Percentiles rank a stretch among this genome's conserved stretches.
Conservation (phyloP, 92 coral and sea anemone genomes). For the Porites evermanni region DNA sequence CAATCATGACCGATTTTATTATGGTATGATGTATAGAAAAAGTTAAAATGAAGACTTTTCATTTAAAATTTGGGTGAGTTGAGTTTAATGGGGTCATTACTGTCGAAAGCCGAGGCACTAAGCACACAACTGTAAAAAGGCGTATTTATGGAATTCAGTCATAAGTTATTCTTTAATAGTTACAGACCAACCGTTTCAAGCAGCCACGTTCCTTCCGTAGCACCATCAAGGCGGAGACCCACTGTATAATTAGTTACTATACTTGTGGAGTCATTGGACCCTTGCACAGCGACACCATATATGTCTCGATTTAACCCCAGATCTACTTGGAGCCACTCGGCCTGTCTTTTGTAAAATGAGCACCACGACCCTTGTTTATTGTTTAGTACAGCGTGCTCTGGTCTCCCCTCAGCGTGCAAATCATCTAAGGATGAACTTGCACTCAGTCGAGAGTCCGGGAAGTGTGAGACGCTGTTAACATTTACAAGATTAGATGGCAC, state of each 20-base stretch:
- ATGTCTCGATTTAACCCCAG: constrained; percentile 15
- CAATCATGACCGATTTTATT: no score
- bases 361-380: constrained; percentile 35
- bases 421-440: constrained; percentile 20
- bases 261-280: constrained; percentile 16
- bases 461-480: neutral
- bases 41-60: no score
- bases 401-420: neutral
- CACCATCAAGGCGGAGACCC: constrained; percentile 4
- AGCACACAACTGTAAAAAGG: no score
- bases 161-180: neutral
- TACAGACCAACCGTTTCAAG: neutral
- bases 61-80: no score
- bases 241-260: neutral
- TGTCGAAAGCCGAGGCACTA: no score
- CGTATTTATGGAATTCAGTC: no score
- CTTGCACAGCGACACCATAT: constrained; percentile 30
- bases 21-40: no score
- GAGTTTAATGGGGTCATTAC: no score
- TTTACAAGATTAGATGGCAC: neutral
- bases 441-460: neutral
- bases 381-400: constrained; percentile 19
- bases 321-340: constrained; percentile 24
- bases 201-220: neutral
- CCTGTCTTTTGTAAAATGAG: neutral